Conservation (phyloP, 2,797 vertebrate genomes). For the Sebastolobus alascanus region DNA sequence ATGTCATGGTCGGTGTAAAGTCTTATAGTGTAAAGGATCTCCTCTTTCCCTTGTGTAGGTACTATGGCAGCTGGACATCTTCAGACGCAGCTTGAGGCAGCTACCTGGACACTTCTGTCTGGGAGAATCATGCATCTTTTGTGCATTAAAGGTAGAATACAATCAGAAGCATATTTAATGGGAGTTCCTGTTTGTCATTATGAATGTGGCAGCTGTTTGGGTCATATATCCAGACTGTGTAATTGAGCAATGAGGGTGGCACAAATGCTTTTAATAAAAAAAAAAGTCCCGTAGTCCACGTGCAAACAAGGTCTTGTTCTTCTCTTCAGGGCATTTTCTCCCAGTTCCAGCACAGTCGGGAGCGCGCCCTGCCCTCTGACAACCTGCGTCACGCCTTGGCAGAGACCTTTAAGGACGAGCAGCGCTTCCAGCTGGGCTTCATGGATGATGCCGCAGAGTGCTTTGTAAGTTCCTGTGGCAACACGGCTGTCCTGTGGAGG, state of each 20-base stretch:
- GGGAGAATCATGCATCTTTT: slow-evolving; percentile 98
- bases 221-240: slow-evolving; percentile 8
- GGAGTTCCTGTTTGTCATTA: background rate
- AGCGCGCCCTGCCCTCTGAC: slow-evolving; percentile 96
- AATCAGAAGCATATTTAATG: background rate
- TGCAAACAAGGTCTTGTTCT: slow-evolving; percentile 36
- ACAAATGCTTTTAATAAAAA: slow-evolving; percentile 23
- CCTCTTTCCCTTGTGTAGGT: slow-evolving; percentile 83
- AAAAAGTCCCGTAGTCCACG: slow-evolving; percentile 21
- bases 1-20: background rate
- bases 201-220: background rate
- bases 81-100: slow-evolving; percentile 94
- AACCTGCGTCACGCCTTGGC: slow-evolving; percentile 97
- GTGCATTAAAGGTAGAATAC: slow-evolving; percentile 93
- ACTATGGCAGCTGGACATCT: slow-evolving; percentile 98
- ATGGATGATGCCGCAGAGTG: slow-evolving; percentile 99
- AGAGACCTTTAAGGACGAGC: slow-evolving; percentile 98
- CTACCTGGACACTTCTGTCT: slow-evolving; percentile 95
- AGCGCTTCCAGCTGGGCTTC: slow-evolving; percentile 97
- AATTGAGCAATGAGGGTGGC: slow-evolving; percentile 20
- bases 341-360: slow-evolving; percentile 97
- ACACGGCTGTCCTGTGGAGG: slow-evolving; percentile 45
- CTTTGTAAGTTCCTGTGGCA: slow-evolving; percentile 90
- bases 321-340: slow-evolving; percentile 92
- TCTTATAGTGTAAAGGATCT: background rate